These are phyloP conservation scores for Neomonachus schauinslandi DNA, from an alignment of 2,113 vertebrate species.

Conservation along the genomic window DNA sequence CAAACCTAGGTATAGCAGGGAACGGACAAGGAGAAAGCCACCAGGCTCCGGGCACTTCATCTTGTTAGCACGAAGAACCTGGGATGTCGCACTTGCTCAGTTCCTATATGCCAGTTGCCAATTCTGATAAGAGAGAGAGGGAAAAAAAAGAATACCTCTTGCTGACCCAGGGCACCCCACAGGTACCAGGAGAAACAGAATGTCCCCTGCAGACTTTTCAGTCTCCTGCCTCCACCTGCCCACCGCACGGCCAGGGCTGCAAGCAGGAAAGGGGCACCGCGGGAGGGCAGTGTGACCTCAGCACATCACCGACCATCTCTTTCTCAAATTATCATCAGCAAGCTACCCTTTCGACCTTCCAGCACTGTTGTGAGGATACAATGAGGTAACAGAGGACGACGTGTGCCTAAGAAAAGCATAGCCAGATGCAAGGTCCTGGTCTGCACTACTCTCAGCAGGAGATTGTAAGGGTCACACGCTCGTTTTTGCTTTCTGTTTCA, in stretches of 20 bases:
- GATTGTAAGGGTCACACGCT: not conserved
- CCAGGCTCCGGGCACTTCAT: not conserved
- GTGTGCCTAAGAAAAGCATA: not conserved
- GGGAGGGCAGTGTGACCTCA: not conserved
- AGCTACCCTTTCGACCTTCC: not conserved
- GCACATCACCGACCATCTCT: not conserved
- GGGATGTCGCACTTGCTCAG: not conserved
- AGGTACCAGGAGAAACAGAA: not conserved
- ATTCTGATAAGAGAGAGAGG: not conserved
- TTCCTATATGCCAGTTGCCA: not conserved
- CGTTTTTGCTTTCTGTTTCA: not conserved
- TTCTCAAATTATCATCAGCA: not conserved
- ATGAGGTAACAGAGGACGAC: constrained; percentile 34
- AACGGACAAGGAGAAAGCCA: not conserved
- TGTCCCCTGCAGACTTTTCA: not conserved
- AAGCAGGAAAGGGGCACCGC: rapidly evolving
- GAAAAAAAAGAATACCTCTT: not conserved
- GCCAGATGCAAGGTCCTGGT: not conserved
- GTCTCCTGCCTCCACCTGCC: not conserved
- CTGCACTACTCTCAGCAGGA: not conserved
- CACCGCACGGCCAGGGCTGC: not conserved
- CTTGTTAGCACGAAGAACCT: not conserved
- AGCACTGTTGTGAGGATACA: constrained; percentile 23
- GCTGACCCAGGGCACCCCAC: not conserved
- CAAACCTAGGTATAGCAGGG: not conserved